Percentiles rank a stretch among this genome's conserved stretches.
Conservation (phyloP, 2,888 invertebrate species). For the Lepeophtheirus nordmannii region DNA sequence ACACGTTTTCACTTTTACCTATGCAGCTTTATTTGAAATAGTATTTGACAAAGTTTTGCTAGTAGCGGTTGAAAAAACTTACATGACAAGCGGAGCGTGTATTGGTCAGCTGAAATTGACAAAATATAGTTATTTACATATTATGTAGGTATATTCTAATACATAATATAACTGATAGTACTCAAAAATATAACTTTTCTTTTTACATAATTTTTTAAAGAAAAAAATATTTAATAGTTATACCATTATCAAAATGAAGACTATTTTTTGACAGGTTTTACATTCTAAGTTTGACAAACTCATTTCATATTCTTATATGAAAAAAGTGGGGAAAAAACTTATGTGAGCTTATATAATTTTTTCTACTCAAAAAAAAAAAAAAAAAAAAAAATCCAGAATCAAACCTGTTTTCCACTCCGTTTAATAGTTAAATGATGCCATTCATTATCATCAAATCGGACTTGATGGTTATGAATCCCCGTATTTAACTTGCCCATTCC, state of each 20-base stretch:
- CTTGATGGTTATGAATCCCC: slow-evolving; percentile 44
- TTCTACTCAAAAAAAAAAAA: slow-evolving; percentile 8
- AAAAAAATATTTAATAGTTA: not conserved
- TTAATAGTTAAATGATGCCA: slow-evolving; percentile 87
- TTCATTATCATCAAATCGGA: slow-evolving; percentile 85
- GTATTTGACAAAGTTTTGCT: slow-evolving; percentile 18
- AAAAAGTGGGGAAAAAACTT: not conserved
- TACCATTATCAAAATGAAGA: not conserved
- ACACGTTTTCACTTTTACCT: too few relatives aligned
- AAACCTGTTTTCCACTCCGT: slow-evolving; percentile 75
- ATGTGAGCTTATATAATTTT: not conserved
- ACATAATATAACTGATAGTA: not conserved
- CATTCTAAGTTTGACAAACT: not conserved
- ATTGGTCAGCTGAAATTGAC: slow-evolving; percentile 1
- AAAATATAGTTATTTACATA: too few relatives aligned
- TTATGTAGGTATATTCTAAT: not conserved
- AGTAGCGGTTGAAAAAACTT: slow-evolving; percentile 29
- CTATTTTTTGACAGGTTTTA: too few relatives aligned
- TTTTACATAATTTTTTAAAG: not conserved
- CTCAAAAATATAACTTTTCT: not conserved
- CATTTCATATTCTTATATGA: not conserved
- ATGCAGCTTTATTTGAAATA: too few relatives aligned
- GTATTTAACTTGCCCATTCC: slow-evolving; percentile 39
- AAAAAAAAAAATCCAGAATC: slow-evolving; percentile 27
- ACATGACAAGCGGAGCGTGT: slow-evolving; percentile 42